Evolutionary conservation across 2,113 vertebrate species (phyloP).

Genomic region (Agelaius phoeniceus): DNA sequence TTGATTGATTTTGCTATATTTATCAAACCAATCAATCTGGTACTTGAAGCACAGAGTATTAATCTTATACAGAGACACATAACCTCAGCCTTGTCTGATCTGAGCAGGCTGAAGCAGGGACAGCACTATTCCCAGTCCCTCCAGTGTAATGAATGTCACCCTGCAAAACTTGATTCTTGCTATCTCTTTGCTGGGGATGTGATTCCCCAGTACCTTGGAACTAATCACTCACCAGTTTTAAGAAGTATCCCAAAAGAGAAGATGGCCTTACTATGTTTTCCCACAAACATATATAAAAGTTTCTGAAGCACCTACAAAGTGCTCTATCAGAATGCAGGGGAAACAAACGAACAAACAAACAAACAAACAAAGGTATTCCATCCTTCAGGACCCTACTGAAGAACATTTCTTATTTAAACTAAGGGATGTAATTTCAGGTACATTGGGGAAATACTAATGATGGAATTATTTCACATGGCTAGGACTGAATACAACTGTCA

Average conservation of each 20-base stretch:
- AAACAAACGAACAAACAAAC: neutral
- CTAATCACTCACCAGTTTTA: neutral
- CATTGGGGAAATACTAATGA: no score
- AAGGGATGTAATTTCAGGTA: neutral
- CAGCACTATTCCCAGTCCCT: neutral
- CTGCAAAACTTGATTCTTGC: neutral
- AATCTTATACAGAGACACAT: neutral
- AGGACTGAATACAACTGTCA: neutral
- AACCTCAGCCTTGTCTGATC: neutral
- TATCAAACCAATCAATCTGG: neutral
- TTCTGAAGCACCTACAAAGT: neutral
- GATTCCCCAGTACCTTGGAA: neutral
- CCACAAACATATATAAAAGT: neutral
- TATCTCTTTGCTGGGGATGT: neutral
- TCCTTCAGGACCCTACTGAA: neutral
- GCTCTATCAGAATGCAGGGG: neutral
- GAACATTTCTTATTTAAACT: neutral
- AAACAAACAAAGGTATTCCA: neutral
- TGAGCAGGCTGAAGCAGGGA: neutral
- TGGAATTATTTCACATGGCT: neutral
- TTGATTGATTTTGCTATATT: constrained; percentile 16
- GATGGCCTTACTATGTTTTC: neutral
- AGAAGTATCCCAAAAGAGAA: neutral
- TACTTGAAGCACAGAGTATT: neutral
- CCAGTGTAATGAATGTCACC: neutral